These are phyloP conservation scores for Cheilinus undulatus DNA, from an alignment of 2,113 vertebrate genomes.

Conservation along the genomic window DNA sequence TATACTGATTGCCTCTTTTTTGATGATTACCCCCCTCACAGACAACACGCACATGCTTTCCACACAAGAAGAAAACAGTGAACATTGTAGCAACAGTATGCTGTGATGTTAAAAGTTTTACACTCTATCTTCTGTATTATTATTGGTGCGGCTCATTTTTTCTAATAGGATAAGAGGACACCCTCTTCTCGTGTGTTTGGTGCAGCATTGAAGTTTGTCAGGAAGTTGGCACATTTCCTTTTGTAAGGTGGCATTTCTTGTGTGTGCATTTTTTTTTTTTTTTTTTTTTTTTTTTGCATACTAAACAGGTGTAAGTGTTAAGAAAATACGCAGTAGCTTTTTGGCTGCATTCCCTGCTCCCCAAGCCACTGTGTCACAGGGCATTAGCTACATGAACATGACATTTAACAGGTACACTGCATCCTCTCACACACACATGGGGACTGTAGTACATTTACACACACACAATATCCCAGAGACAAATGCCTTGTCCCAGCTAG, in stretches of 20 bases:
- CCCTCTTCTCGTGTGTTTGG: not conserved
- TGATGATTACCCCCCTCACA: slow-evolving; percentile 53
- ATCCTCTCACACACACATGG: slow-evolving; percentile 17
- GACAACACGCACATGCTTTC: slow-evolving; percentile 10
- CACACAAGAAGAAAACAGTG: not conserved
- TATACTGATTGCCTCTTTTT: slow-evolving; percentile 76
- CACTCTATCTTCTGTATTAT: not conserved
- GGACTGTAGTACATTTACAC: slow-evolving; percentile 9
- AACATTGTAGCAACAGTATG: not conserved
- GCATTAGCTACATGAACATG: slow-evolving; percentile 39
- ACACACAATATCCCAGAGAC: slow-evolving; percentile 37
- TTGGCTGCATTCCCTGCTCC: slow-evolving; percentile 3
- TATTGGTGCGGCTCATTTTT: not conserved
- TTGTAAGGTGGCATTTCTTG: not conserved
- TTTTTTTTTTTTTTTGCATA: not conserved
- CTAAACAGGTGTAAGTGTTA: not conserved
- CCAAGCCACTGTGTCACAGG: slow-evolving; percentile 13
- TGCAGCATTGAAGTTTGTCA: not conserved
- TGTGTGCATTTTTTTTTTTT: not conserved
- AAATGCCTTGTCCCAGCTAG: slow-evolving; percentile 36
- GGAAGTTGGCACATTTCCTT: not conserved
- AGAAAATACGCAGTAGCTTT: not conserved
- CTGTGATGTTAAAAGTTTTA: slow-evolving; percentile 6
- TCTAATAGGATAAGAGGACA: not conserved
- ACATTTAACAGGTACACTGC: slow-evolving; percentile 43